Percentiles rank a stretch among this genome's conserved stretches.
Evolutionary conservation across 1,140 invertebrate species (phyloP).

Genomic region (Drosophila parvula): DNA sequence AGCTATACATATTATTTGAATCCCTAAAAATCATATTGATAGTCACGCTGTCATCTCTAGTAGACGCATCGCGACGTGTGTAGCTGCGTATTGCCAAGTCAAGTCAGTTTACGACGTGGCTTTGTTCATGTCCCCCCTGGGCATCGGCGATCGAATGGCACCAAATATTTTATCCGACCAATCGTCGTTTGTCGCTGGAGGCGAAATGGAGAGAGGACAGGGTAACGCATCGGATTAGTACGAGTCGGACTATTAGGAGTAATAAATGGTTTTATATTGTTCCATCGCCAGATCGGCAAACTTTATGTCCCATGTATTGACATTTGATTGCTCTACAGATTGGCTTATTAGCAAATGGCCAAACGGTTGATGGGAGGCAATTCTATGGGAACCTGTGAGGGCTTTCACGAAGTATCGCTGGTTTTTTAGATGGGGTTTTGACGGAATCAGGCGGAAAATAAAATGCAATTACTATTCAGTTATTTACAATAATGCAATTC

Average conservation of each 20-base stretch:
- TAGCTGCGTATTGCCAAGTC: constrained; percentile 30
- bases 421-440: background rate
- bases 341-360: constrained; percentile 66
- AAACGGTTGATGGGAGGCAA: constrained; percentile 1
- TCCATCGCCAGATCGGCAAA: constrained; percentile 47
- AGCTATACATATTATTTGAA: background rate
- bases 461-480: background rate
- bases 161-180: constrained; percentile 73
- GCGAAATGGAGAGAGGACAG: constrained; percentile 39
- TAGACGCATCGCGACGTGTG: constrained; percentile 45
- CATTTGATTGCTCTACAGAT: constrained; percentile 75
- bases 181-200: constrained; percentile 24
- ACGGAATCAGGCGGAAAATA: background rate
- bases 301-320: constrained; percentile 70
- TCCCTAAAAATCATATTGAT: background rate
- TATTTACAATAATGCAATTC: background rate
- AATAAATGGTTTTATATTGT: constrained; percentile 69
- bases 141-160: constrained; percentile 65
- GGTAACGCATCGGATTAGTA: constrained; percentile 46
- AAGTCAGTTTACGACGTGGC: constrained; percentile 66
- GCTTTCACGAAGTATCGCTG: background rate
- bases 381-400: constrained; percentile 2
- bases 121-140: constrained; percentile 70
- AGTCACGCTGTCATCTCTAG: constrained; percentile 15
- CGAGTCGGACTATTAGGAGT: constrained; percentile 38